Evolutionary conservation across 2,888 invertebrate genomes (phyloP).

Genomic region (Aphidius colemani): DNA sequence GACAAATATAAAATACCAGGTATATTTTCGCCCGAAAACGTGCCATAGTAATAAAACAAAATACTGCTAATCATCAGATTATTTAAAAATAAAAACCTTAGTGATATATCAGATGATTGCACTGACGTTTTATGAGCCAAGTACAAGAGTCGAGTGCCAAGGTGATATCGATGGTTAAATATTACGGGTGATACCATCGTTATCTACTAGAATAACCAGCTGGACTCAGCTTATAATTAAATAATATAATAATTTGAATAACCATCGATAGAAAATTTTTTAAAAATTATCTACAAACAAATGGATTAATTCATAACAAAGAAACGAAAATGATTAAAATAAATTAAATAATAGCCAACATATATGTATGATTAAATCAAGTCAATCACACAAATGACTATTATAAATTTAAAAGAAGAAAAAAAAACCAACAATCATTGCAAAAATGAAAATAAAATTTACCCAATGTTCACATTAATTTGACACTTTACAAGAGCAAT

Average conservation of each 20-base stretch:
- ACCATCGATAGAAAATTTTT: background rate
- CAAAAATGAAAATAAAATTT: constrained; percentile 20
- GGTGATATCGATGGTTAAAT: background rate
- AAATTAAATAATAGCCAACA: no score
- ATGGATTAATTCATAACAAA: background rate
- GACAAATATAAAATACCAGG: no score
- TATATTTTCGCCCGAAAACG: background rate
- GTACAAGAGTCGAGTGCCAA: background rate
- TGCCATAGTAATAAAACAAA: constrained; percentile 17
- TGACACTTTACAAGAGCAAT: constrained; percentile 27
- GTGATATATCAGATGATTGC: background rate
- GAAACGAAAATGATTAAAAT: background rate
- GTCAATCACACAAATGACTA: constrained; percentile 2
- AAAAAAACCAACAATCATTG: constrained; percentile 7
- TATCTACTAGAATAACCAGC: no score
- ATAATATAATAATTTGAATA: background rate
- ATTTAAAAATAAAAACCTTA: background rate
- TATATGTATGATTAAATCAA: background rate
- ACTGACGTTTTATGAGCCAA: constrained; percentile 5
- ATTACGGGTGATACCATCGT: constrained; percentile 12
- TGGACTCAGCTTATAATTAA: no score
- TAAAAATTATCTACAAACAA: background rate
- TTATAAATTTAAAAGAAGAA: constrained; percentile 13
- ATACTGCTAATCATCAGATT: constrained; percentile 2
- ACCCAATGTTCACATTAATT: constrained; percentile 29